Evolutionary conservation across 1,140 invertebrate species (phyloP), one percentile per base, ranked within the genome.

Genomic region (Eurytemora carolleeae): DNA sequence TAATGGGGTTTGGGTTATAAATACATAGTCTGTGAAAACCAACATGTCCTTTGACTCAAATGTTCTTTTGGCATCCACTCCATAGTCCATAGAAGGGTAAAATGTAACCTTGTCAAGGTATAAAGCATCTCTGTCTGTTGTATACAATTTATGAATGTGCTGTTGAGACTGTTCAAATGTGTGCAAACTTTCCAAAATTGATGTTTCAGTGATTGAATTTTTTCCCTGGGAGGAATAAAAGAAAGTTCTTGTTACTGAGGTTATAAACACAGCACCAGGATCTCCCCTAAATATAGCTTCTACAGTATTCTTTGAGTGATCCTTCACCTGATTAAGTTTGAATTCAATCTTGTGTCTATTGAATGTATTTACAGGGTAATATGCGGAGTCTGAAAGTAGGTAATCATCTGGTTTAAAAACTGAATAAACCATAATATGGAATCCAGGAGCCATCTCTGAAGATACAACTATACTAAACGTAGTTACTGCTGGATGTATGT

Each of bases 361-460:
- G 57, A 69, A 71, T 76, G 76, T 71, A 74, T 71, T 63, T 74
- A 82, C 75, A 60, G 79, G 79, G 57, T 81, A 71, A 58, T 73
- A 78, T 7, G 79, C 67, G 52, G 71, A 72, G 66, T 81, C 79
- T 2, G 76, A 68, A 1, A 81, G 68, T 2, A 82, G 68, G 64
- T 78, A 72, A 24, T 75, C 73, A 24, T 67, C 66, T 3, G 68
- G 21, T n/a, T 31, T 24, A 26, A 72, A 68, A 1, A 78, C 67
- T 63, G 73, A 72, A 64, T 77, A 80, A 2, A 79, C 78, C 2
- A 81, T 65, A 1, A 82, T 68, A 19, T 72, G 71, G 65, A 79
- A 79, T 1, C 71, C 75, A 0, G 80, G 80, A 3, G 77, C 73
- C 80, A 82, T 82, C 58, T 76, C 73, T 18, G 71, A 59, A 16